Percentiles rank a stretch among this genome's conserved stretches.
These are phyloP conservation scores for Arbacia lixula DNA, from an alignment of 53 echinoderm and acorn worm genomes.

Conservation along the genomic window DNA sequence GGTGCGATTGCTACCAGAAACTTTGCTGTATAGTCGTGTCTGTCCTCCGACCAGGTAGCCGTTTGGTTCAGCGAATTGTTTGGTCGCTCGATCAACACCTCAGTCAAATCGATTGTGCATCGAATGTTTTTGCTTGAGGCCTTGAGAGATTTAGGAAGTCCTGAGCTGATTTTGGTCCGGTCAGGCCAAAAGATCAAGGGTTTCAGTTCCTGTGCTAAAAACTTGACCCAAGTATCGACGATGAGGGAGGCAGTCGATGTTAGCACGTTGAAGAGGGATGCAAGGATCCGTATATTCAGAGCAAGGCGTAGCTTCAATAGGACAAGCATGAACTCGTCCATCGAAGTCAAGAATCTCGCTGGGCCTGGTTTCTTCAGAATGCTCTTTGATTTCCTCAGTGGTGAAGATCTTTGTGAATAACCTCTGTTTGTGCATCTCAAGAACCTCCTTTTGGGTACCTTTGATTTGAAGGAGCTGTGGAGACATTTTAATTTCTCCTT, in stretches of 20 bases:
- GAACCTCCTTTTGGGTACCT: too few relatives aligned
- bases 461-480: too few relatives aligned
- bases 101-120: conserved; percentile 76
- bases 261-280: conserved; percentile 19
- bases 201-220: conserved; percentile 53
- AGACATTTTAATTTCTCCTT: too few relatives aligned
- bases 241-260: conserved; percentile 44
- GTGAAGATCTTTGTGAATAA: too few relatives aligned
- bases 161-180: not conserved
- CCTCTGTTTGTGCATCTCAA: too few relatives aligned
- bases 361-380: too few relatives aligned
- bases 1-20: conserved; percentile 68
- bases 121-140: conserved; percentile 36
- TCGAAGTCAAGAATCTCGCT: too few relatives aligned
- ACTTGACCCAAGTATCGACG: conserved; percentile 67
- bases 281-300: conserved; percentile 21
- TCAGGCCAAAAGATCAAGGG: conserved; percentile 53
- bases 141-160: conserved; percentile 24
- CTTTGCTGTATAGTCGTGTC: conserved; percentile 73
- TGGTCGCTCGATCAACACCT: conserved; percentile 73
- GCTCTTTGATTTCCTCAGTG: too few relatives aligned
- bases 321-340: too few relatives aligned
- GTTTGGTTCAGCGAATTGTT: conserved; percentile 55
- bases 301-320: conserved; percentile 47
- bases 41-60: conserved; percentile 79